phyloP scores from a whole-genome alignment of 2,888 invertebrate species.

The Volucella inflata region DNA sequence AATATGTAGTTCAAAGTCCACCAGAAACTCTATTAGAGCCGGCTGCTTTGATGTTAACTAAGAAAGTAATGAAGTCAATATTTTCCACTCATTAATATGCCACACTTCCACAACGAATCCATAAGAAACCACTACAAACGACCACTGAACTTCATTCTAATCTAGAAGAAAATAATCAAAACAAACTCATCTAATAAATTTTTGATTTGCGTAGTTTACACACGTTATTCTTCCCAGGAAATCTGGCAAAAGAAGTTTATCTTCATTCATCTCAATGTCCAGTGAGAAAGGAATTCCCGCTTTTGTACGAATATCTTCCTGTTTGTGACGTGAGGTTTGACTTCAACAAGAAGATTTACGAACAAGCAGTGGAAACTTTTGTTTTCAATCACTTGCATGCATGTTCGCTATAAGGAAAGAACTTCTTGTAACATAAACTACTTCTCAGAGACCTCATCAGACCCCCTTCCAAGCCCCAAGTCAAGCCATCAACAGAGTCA shows the following conservation, averaged over 20 bases:
- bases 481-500: background rate
- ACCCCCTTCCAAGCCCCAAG: background rate
- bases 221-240: background rate
- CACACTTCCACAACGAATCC: too few relatives aligned
- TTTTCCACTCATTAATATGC: too few relatives aligned
- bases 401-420: background rate
- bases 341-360: background rate
- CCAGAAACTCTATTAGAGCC: too few relatives aligned
- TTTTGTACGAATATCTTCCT: background rate
- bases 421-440: background rate
- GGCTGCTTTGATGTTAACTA: too few relatives aligned
- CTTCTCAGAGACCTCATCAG: slow-evolving; percentile 1
- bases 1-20: too few relatives aligned
- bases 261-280: slow-evolving; percentile 13
- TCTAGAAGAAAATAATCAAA: too few relatives aligned
- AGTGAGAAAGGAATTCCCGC: background rate
- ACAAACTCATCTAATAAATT: too few relatives aligned
- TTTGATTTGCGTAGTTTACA: too few relatives aligned
- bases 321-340: slow-evolving; percentile 2
- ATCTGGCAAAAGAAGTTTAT: background rate
- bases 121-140: too few relatives aligned
- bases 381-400: slow-evolving; percentile 15
- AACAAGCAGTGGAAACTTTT: slow-evolving; percentile 10
- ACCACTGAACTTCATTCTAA: too few relatives aligned
- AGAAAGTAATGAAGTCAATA: too few relatives aligned